These are phyloP conservation scores for Maniola jurtina DNA, from an alignment of 1,140 invertebrate species.

Conservation along the genomic window DNA sequence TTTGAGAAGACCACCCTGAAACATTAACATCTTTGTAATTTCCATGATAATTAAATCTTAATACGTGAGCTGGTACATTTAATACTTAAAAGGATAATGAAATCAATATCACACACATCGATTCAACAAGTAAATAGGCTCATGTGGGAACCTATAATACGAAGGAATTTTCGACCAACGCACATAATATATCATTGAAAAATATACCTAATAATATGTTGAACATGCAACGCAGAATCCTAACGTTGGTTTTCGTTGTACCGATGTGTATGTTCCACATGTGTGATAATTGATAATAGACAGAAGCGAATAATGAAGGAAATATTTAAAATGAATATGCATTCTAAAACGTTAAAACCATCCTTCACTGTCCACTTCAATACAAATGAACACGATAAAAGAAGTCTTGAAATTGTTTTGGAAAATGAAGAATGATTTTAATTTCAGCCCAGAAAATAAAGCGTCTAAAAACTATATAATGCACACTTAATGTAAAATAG, in stretches of 20 bases:
- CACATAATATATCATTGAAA: too few relatives aligned
- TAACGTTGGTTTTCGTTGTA: background rate
- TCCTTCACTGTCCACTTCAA: conserved; percentile 58
- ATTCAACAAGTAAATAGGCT: too few relatives aligned
- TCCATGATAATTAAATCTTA: too few relatives aligned
- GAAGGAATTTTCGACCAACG: too few relatives aligned
- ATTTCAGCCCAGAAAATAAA: background rate
- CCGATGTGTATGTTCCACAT: background rate
- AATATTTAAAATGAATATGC: conserved; percentile 7
- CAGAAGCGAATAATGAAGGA: conserved; percentile 19
- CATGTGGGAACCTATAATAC: too few relatives aligned
- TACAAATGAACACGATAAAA: conserved; percentile 60
- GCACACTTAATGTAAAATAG: background rate
- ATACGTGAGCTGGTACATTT: too few relatives aligned
- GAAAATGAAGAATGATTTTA: conserved; percentile 59
- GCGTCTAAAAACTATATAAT: background rate
- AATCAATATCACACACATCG: too few relatives aligned
- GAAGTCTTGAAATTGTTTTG: conserved; percentile 6
- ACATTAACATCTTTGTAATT: conserved; percentile 10
- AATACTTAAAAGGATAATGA: too few relatives aligned
- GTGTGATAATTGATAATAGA: background rate
- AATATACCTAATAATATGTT: too few relatives aligned
- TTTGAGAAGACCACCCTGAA: conserved; percentile 52
- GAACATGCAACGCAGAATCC: too few relatives aligned
- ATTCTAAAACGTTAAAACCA: conserved; percentile 34